Base-by-base conservation (phyloP, 2,113 vertebrate genomes). In the Anarhynchus alexandrinus region DNA sequence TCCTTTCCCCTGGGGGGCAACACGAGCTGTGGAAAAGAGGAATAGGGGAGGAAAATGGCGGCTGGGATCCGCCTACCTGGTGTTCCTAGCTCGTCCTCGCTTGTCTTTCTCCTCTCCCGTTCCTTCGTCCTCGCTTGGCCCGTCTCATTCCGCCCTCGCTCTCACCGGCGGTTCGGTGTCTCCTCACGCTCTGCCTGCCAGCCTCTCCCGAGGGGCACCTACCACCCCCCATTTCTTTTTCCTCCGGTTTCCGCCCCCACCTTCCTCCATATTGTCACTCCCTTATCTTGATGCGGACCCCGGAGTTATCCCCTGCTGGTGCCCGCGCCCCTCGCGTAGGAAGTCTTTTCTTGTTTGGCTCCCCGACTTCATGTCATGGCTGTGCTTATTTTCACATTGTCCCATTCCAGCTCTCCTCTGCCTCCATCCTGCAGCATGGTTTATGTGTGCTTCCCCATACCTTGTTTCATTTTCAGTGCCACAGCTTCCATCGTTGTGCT, bases 31-130 rank as follows among this genome's bases (percentile, higher is more conserved):
- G n/a, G 32, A 71, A 55, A 62, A 73, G 61, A 67, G 86, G 36
- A 72, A 65, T 57, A 62, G 84, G 61, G 77, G 84, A 96, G 90
- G 94, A 96, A 96, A 85, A 97, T 97, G 96, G 96, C 96, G 94
- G 54, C 92, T 76, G 85, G 87, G 91, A 91, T 69, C 84, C 73
- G 93, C 93, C 94, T 94, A 38, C 70, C 66, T 62, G 57, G 38
- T 64, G 61, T 67, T 91, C 40, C 15, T 7, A 26, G 8, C 18
- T 62, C 15, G 11, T 25, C 43, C 29, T 26, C 18, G 7, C 47
- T 4, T 45, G 12, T 23, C 5, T 47, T 40, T 29, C 19, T 57
- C 18, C 11, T 58, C 38, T 42, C 1, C 3, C 7, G 19, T 59
- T 49, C 2, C 1, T 1, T 17, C 14, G 6, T 32, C 23, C 6